Conservation (phyloP, 1,140 invertebrate genomes). For the Mamestra configurata region DNA sequence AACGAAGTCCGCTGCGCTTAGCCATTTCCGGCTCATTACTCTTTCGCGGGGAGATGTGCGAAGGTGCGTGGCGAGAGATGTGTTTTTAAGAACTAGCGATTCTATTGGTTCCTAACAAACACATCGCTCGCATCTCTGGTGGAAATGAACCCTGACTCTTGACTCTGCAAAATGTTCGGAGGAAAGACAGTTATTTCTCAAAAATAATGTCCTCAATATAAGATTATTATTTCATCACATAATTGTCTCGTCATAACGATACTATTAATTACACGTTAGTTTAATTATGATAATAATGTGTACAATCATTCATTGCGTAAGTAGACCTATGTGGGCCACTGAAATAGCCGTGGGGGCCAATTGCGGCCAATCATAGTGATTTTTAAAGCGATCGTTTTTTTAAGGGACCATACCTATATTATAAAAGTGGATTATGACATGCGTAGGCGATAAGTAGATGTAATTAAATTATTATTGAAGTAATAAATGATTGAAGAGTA, state of each 20-base stretch:
- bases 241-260: conserved; percentile 5
- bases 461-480: no score
- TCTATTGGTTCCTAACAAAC: no score
- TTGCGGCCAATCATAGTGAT: not conserved
- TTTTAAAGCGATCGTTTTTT: conserved; percentile 12
- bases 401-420: not conserved
- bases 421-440: conserved; percentile 6
- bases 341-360: conserved; percentile 30
- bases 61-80: no score
- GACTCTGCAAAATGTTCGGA: no score
- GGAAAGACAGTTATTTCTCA: no score
- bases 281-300: conserved; percentile 7
- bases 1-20: no score
- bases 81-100: no score
- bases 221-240: not conserved
- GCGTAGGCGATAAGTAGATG: not conserved
- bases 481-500: no score
- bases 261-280: conserved; percentile 28
- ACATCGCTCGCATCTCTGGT: no score
- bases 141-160: no score
- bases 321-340: conserved; percentile 17
- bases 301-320: conserved; percentile 23
- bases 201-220: not conserved
- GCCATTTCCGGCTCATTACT: no score
- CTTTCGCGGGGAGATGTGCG: no score